Evolutionary conservation across 2,888 invertebrate species (phyloP).

Genomic region (Caenorhabditis becei): DNA sequence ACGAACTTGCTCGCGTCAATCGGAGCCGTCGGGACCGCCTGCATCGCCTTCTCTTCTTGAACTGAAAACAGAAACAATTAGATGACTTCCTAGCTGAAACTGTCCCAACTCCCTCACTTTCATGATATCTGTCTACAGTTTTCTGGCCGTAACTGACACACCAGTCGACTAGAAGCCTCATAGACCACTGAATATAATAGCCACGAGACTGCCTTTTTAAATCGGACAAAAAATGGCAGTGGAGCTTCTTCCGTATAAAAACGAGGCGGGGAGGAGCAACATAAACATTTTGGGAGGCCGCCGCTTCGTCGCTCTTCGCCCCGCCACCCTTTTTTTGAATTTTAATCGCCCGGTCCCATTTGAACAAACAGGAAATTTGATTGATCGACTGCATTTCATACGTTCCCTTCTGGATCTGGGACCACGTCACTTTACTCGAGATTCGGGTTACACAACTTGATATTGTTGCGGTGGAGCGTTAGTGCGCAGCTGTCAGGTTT

Average conservation of each 20-base stretch:
- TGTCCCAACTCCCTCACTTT: conserved; percentile 33
- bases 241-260: conserved; percentile 44
- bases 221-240: conserved; percentile 9
- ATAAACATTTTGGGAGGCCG: conserved; percentile 51
- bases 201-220: not conserved
- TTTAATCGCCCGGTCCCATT: conserved; percentile 42
- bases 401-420: not conserved
- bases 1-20: conserved; percentile 81
- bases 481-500: conserved; percentile 46
- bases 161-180: conserved; percentile 32
- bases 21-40: conserved; percentile 80
- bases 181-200: not conserved
- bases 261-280: conserved; percentile 38
- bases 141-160: conserved; percentile 15
- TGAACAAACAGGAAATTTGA: conserved; percentile 55
- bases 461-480: conserved; percentile 40
- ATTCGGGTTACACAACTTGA: conserved; percentile 47
- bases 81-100: not conserved
- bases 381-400: conserved; percentile 11
- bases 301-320: not conserved
- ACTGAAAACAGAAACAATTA: conserved; percentile 71
- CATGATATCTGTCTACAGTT: conserved; percentile 34
- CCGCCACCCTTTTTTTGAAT: conserved; percentile 28
- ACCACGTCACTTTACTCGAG: conserved; percentile 32
- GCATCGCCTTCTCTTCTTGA: conserved; percentile 82